These are phyloP conservation scores for Polydrusus cervinus DNA, from an alignment of 2,888 invertebrate species.

Conservation along the genomic window DNA sequence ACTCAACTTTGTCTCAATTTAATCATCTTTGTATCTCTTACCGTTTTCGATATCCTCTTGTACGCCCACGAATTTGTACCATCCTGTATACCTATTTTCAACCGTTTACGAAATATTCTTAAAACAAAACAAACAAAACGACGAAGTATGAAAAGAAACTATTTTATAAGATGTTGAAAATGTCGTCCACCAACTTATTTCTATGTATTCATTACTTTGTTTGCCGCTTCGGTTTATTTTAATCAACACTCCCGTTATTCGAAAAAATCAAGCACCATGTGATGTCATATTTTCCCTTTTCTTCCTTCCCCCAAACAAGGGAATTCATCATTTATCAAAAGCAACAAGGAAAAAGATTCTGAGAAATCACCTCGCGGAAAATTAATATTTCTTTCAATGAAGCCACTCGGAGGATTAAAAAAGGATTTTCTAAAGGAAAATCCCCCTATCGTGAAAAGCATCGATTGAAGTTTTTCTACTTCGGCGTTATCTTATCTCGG, in stretches of 20 bases:
- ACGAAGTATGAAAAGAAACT: too few species aligned
- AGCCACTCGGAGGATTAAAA: conserved; percentile 49
- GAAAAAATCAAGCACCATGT: not conserved
- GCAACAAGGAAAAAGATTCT: conserved; percentile 1
- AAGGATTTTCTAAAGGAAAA: conserved; percentile 29
- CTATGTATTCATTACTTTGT: too few species aligned
- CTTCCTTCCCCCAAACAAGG: not conserved
- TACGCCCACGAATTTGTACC: too few species aligned
- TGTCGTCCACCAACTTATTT: too few species aligned
- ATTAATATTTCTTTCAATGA: conserved; percentile 52
- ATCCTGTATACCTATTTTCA: too few species aligned
- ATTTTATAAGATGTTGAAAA: too few species aligned
- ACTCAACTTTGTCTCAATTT: too few species aligned
- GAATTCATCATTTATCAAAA: conserved; percentile 33
- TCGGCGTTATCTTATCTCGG: conserved; percentile 24
- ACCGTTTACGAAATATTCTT: too few species aligned
- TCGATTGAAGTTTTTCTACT: conserved; percentile 38
- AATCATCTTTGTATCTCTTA: too few species aligned
- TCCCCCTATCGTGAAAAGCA: conserved; percentile 30
- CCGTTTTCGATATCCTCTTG: too few species aligned
- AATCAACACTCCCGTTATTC: not conserved
- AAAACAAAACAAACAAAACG: too few species aligned
- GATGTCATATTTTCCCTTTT: conserved; percentile 24
- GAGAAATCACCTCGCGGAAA: conserved; percentile 39
- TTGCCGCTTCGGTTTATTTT: not conserved